These are phyloP conservation scores for Cebus imitator DNA, from an alignment of 2,113 vertebrate species.

Conservation along the genomic window DNA sequence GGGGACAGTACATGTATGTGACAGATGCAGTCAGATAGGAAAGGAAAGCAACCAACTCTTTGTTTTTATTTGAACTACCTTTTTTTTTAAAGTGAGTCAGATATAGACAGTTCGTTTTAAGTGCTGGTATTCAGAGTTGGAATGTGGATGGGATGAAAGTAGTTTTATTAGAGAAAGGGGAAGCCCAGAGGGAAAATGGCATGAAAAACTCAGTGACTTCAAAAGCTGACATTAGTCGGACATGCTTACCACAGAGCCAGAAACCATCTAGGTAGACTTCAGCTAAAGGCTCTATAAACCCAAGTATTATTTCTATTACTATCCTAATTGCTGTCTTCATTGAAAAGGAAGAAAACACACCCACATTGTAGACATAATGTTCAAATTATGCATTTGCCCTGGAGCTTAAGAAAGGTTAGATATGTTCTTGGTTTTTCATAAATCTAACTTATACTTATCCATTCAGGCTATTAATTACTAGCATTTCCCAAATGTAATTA, in stretches of 20 bases:
- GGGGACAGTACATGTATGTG: not conserved
- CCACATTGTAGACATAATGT: constrained; percentile 37
- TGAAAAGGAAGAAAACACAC: constrained; percentile 65
- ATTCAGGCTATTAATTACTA: constrained; percentile 45
- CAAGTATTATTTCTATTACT: constrained; percentile 57
- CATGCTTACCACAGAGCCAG: not conserved
- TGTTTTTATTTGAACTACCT: constrained; percentile 39
- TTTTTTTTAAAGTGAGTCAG: not conserved
- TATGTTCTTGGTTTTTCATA: constrained; percentile 20
- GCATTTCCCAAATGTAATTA: constrained; percentile 63
- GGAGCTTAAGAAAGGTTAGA: constrained; percentile 50
- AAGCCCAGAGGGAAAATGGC: constrained; percentile 25
- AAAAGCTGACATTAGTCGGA: constrained; percentile 17
- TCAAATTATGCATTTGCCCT: constrained; percentile 55
- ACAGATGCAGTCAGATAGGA: not conserved
- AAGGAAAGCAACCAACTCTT: constrained; percentile 42
- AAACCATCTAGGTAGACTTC: constrained; percentile 47
- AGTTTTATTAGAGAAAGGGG: constrained; percentile 59
- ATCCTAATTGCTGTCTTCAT: constrained; percentile 57
- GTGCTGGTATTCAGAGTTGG: constrained; percentile 13
- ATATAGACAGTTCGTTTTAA: constrained; percentile 55
- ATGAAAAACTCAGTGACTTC: constrained; percentile 36
- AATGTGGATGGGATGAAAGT: constrained; percentile 49
- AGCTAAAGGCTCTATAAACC: constrained; percentile 39
- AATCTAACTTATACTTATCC: constrained; percentile 45